These are phyloP conservation scores for Ceratosolen fusciceps DNA, from an alignment of 1,140 invertebrate genomes.

Conservation along the genomic window DNA sequence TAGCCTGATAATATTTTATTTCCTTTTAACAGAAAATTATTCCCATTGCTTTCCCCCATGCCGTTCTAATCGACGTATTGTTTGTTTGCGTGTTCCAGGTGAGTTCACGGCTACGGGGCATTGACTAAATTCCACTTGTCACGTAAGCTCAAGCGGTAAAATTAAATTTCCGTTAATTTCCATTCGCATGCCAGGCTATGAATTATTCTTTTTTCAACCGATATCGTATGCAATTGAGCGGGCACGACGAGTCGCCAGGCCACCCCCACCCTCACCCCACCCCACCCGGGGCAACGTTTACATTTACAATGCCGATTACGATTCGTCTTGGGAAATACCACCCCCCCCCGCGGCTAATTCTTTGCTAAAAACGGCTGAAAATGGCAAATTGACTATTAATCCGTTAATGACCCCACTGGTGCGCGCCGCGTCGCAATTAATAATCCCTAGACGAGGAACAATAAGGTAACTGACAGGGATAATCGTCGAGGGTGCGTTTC, in stretches of 20 bases:
- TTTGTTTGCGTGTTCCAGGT: slow-evolving; percentile 29
- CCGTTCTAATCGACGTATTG: slow-evolving; percentile 1
- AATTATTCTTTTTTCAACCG: slow-evolving; percentile 15
- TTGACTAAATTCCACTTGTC: slow-evolving; percentile 1
- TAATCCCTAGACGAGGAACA: too few relatives aligned
- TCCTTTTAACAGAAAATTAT: too few relatives aligned
- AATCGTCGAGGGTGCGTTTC: too few relatives aligned
- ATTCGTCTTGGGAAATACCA: not conserved
- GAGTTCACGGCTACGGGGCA: not conserved
- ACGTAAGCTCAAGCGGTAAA: slow-evolving; percentile 26
- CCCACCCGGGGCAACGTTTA: too few relatives aligned
- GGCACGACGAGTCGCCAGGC: too few relatives aligned
- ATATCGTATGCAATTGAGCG: slow-evolving; percentile 13
- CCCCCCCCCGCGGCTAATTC: not conserved
- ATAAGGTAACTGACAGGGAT: too few relatives aligned
- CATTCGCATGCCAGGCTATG: not conserved
- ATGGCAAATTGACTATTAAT: not conserved
- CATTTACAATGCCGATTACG: not conserved
- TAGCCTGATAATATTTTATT: too few relatives aligned
- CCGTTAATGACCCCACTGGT: not conserved
- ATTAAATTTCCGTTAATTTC: slow-evolving; percentile 9
- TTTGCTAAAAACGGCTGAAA: not conserved
- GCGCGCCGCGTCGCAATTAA: too few relatives aligned
- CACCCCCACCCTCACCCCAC: too few relatives aligned
- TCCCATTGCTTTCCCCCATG: too few relatives aligned